These are phyloP conservation scores for Dryococelus australis DNA, from an alignment of 2,888 invertebrate genomes.

Conservation along the genomic window DNA sequence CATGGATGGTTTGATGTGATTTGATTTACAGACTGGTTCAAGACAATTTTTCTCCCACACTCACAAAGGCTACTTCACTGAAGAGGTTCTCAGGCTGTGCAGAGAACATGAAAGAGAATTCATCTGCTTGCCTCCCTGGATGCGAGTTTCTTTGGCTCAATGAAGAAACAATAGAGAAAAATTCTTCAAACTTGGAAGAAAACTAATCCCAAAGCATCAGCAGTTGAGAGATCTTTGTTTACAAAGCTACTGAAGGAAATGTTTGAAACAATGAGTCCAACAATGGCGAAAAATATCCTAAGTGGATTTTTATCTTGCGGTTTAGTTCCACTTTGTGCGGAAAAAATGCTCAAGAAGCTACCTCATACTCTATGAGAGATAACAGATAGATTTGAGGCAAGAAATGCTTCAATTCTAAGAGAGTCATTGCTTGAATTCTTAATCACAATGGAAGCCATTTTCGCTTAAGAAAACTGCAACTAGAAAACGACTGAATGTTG, in stretches of 20 bases:
- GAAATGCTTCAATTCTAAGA: not conserved
- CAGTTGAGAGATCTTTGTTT: too few relatives aligned
- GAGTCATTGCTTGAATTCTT: too few relatives aligned
- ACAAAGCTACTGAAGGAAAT: too few relatives aligned
- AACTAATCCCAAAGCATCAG: too few relatives aligned
- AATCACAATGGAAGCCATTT: too few relatives aligned
- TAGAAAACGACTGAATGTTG: conserved; percentile 27
- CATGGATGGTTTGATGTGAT: too few relatives aligned
- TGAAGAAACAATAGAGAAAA: too few relatives aligned
- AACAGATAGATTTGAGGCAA: not conserved
- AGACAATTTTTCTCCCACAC: not conserved
- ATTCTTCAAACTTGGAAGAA: too few relatives aligned
- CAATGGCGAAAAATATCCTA: not conserved
- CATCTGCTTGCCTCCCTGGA: conserved; percentile 28
- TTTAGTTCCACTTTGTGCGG: not conserved
- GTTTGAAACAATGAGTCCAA: conserved; percentile 13
- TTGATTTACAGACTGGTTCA: too few relatives aligned
- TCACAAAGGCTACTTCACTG: not conserved
- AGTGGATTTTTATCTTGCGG: conserved; percentile 28
- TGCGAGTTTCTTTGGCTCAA: too few relatives aligned
- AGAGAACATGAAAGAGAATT: conserved; percentile 19
- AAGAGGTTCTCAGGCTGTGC: conserved; percentile 26
- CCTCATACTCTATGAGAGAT: not conserved
- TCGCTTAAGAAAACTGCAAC: not conserved
- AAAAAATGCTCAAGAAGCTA: conserved; percentile 1